These are phyloP conservation scores for Ophiothrix spiculata DNA, from an alignment of 35 echinoderm and acorn worm species.

Conservation along the genomic window DNA sequence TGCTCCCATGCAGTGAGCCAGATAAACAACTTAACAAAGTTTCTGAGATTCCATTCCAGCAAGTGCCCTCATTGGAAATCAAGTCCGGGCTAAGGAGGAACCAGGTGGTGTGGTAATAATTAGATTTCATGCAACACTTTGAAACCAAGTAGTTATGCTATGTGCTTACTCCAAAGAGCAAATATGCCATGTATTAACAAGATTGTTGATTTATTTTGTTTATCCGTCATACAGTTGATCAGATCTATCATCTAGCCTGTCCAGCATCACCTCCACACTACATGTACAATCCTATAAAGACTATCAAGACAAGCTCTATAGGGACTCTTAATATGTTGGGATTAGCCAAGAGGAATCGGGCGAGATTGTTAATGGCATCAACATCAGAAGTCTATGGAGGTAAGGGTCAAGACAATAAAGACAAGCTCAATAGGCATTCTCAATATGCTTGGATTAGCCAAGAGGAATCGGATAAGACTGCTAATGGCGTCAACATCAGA, in stretches of 20 bases:
- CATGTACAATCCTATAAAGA: constrained; percentile 99
- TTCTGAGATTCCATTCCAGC: too few species aligned
- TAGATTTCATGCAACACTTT: too few species aligned
- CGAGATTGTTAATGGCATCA: constrained; percentile 79
- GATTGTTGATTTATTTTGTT: too few species aligned
- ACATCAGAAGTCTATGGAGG: constrained; percentile 99
- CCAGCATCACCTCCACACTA: constrained; percentile 98
- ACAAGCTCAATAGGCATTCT: constrained; percentile 93
- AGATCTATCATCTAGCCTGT: constrained; percentile 93
- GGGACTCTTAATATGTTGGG: constrained; percentile 99
- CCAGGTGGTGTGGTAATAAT: too few species aligned
- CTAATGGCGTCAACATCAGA: constrained; percentile 94
- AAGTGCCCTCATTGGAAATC: too few species aligned
- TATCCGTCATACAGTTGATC: constrained; percentile 94
- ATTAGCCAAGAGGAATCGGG: constrained; percentile 75
- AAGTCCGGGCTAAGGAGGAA: too few species aligned
- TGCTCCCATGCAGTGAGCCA: too few species aligned
- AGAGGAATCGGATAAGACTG: constrained; percentile 71
- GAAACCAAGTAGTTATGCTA: too few species aligned
- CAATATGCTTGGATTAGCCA: constrained; percentile 94
- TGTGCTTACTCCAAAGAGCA: too few species aligned
- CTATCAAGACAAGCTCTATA: constrained; percentile 94
- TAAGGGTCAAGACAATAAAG: constrained; percentile 99
- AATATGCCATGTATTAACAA: too few species aligned
- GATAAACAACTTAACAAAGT: too few species aligned